Evolutionary conservation across 2,888 invertebrate genomes (phyloP), one percentile per base, ranked within the genome.

Genomic region (Synanthedon myopaeformis): DNA sequence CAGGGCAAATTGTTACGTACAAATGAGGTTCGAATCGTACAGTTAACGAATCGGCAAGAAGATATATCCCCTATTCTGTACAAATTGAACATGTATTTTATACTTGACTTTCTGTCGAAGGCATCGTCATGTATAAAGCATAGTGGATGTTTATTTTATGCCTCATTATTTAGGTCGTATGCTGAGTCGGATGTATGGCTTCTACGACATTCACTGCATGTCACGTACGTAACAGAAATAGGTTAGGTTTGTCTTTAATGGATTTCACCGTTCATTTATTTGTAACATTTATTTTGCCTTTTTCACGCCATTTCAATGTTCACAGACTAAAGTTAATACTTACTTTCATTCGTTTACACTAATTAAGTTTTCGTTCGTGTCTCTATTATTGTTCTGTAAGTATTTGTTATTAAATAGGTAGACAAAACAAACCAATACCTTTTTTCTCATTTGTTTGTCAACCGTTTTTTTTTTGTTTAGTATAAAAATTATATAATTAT

Each of bases 151-250:
- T 67, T 66, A 68, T 71, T 74, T 72, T 69, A 73, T 72, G 65
- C 59, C 60, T 67, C 71, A 72, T 77, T 76, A 75, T 75, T 69
- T 65, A 72, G 70, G 72, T 66, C 69, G 68, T 67, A 64, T 57
- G 66, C 66, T 66, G 67, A 67, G 66, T 67, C 57, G 51, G 65
- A 64, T 70, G 49, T 59, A 56, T 45, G 54, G 55, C 56, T 56
- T 56, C 53, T 53, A 53, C 55, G 55, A 42, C 51, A 57, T 56
- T 19, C 51, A 10, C 35, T 13, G 41, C 41, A 14, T 51, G 35
- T 51, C 51, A 51, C 49, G 49, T 49, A 23, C 49, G 49, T 13
- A 12, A 17, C 49, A 17, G 49, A 49, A 49, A 49, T 17, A 17
- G 23, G 23, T 49, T 49, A 45, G 45, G 45, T 13, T 14, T 45